A percentile compares a stretch with the other conserved stretches of the same genome.
phyloP scores from a whole-genome alignment of 1,140 invertebrate genomes.

The Drosophila jambulina region DNA sequence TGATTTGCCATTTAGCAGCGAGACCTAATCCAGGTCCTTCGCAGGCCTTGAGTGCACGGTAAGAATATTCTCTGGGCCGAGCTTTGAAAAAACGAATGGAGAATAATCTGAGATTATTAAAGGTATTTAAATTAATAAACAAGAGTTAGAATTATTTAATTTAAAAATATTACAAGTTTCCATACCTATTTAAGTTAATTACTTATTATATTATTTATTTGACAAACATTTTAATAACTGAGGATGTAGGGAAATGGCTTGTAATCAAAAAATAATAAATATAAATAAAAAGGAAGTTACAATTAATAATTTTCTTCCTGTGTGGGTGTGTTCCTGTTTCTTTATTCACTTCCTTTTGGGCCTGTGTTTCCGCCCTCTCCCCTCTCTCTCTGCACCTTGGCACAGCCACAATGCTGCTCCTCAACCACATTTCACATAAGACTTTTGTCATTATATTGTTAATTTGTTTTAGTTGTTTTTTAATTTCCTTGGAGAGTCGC shows the following conservation, averaged over 20 bases:
- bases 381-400: no score
- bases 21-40: conserved; percentile 18
- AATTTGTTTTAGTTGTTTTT: conserved; percentile 84
- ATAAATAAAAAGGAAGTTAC: neutral
- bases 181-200: no score
- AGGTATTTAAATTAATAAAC: neutral
- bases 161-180: no score
- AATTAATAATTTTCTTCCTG: conserved; percentile 14
- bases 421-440: conserved; percentile 58
- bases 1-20: conserved; percentile 64
- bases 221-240: neutral
- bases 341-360: conserved; percentile 19
- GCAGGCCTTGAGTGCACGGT: neutral
- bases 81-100: no score
- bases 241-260: no score
- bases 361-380: neutral
- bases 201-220: neutral
- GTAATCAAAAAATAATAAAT: neutral
- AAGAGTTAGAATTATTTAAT: no score
- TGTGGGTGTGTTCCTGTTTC: conserved; percentile 8
- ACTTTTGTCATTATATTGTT: conserved; percentile 82
- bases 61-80: neutral
- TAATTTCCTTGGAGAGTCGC: conserved; percentile 82
- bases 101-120: neutral
- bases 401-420: neutral